Evolutionary conservation across 2,113 vertebrate genomes (phyloP).

Genomic region (Ptychochromis oligacanthus): DNA sequence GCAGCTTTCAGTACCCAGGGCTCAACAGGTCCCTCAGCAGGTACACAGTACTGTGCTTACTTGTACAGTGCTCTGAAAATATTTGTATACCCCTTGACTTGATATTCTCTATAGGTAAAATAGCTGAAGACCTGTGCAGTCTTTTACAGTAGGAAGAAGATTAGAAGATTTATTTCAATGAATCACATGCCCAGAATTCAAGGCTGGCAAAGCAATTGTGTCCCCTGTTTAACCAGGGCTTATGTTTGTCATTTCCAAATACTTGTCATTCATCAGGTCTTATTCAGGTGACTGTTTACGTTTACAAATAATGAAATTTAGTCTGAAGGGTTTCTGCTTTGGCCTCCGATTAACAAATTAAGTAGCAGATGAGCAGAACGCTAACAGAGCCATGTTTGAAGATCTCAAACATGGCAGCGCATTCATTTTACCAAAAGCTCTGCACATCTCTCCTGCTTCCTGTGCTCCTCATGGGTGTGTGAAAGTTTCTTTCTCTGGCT

Average conservation of each 20-base stretch:
- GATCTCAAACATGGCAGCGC: background rate
- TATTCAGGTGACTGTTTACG: background rate
- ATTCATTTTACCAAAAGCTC: background rate
- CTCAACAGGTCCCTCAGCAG: conserved; percentile 93
- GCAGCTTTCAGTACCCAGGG: conserved; percentile 88
- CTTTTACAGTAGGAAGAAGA: background rate
- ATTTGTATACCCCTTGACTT: conserved; percentile 37
- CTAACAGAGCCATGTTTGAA: background rate
- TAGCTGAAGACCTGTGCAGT: background rate
- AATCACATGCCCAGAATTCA: background rate
- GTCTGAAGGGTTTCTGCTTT: background rate
- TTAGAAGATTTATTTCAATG: background rate
- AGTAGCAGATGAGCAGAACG: background rate
- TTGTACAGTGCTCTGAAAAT: conserved; percentile 65
- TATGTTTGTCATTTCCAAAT: background rate
- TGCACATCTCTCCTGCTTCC: conserved; percentile 5
- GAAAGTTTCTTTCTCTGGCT: conserved; percentile 61
- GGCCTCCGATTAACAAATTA: background rate
- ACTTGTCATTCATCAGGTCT: background rate
- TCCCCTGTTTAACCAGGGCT: background rate
- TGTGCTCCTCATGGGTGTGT: background rate
- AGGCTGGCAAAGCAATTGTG: background rate
- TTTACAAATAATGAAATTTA: background rate
- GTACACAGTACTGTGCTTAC: conserved; percentile 82
- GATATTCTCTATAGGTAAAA: background rate